Base-by-base conservation (phyloP, 2,797 vertebrate species). In the Erethizon dorsatum region DNA sequence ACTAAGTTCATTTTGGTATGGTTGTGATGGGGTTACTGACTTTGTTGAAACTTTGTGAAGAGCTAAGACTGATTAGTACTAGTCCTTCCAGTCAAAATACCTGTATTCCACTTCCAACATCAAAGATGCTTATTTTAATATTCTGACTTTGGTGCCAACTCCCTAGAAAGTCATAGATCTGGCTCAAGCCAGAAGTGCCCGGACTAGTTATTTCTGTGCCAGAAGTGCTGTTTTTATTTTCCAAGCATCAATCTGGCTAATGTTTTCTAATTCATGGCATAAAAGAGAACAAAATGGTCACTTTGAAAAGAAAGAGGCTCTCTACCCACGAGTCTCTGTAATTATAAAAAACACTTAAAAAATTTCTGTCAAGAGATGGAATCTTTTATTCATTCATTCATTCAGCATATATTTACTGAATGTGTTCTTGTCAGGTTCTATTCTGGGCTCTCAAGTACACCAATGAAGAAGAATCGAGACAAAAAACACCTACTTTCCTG, bases 81-180 rank as follows among this genome's bases (percentile, higher is more conserved):
- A 26, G 87, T 82, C 57, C 93, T n/a, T 94, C 56, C 87, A 85
- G 63, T 96, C 82, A 95, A 33, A 97, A 87, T 80, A 69, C 69
- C 78, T 61, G 13, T 71, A 78, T 95, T 97, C 82, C 37, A 86
- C 90, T 89, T 94, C 86, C n/a, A 93, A n/a, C 88, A 91, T 95
- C 90, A 88, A 90, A 97, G 88, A 90, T 95, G 85, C 90, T 97
- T 95, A 88, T 94, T 97, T 95, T 94, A 94, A 90, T 87, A 54
- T 83, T 97, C 94, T 95, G 94, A 83, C 61, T 89, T 95, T 87
- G 93, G 85, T 97, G 94, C 97, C 97, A 96, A 89, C 91, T 98
- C 96, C 97, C 97, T 98, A 97, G 98, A 98, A 98, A 98, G 98
- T 97, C 94, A 63, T 41, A 97, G 93, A 97, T 98, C 97, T 97